Conservation (phyloP, 2,888 invertebrate species). For the Thelaira solivaga region DNA sequence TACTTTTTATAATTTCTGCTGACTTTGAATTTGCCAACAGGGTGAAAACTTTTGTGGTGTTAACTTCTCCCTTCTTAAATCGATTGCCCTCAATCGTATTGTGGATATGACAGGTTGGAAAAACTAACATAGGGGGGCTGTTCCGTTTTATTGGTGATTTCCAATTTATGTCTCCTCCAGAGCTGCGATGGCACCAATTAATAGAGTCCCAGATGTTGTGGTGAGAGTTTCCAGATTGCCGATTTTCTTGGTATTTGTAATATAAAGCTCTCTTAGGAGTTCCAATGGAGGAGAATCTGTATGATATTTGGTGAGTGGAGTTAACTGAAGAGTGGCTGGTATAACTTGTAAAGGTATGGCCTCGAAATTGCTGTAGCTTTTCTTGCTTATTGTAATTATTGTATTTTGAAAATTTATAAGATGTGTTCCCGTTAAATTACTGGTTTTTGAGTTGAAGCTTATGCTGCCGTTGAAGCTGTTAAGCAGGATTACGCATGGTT, state of each 20-base stretch:
- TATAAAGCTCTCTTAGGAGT: background rate
- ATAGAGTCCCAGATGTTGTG: background rate
- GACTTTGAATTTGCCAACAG: too few relatives aligned
- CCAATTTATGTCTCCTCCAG: background rate
- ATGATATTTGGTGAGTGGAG: background rate
- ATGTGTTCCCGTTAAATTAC: background rate
- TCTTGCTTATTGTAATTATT: background rate
- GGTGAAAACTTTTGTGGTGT: constrained; percentile 1
- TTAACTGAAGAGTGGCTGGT: background rate
- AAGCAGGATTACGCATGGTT: background rate
- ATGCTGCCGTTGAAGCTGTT: constrained; percentile 15
- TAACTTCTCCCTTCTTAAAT: background rate
- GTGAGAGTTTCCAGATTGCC: background rate
- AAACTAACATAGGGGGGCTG: background rate
- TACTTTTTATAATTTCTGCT: too few relatives aligned
- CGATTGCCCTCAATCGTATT: background rate
- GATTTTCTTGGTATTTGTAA: constrained; percentile 5
- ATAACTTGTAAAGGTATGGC: background rate
- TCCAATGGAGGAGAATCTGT: background rate
- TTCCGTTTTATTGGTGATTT: background rate
- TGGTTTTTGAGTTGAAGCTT: background rate
- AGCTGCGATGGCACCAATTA: background rate
- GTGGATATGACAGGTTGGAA: background rate
- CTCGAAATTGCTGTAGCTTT: constrained; percentile 1
- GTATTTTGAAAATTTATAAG: constrained; percentile 14